Base-by-base conservation (phyloP, 1,140 invertebrate species). In the Drosophila ogumai region DNA sequence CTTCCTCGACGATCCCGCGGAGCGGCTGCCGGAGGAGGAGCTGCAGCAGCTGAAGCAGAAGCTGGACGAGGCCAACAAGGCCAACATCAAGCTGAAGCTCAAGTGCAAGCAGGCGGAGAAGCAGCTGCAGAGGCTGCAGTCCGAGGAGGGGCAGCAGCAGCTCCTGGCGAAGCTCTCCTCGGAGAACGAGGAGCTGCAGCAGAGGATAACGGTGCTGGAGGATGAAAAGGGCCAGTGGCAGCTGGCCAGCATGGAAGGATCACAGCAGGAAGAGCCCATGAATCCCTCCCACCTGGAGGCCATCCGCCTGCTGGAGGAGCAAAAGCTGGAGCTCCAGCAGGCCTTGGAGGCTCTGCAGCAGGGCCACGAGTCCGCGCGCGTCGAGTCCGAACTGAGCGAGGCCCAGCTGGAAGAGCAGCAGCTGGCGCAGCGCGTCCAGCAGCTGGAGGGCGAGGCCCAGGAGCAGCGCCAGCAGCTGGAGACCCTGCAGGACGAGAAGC, bases 141-240 rank as follows among this genome's bases (percentile, higher is more conserved):
- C 95, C 25, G 95, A 95, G 44, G 95, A 96, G 90, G 87, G 94
- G 28, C 95, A 96, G 91, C 94, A 94, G 47, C 95, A 96, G 93
- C 94, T 50, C 2, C 47, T 97, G 71, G 93, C 95, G 1, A 93
- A 93, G 54, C 88, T 96, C 8, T 93, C 93, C 79, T 93, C 93
- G 61, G 94, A 95, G 75, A 94, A 95, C 65, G 93, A 94, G 73
- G 94, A 94, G 79, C 93, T 98, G 75, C 95, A 96, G 76, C 96
- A 97, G 78, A 94, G 95, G 92, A 95, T 98, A 73, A 95, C 96
- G 50, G 95, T 97, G 91, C 93, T 98, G 55, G 97, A 98, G 93
- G 97, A 98, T 92, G 97, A 98, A 93, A 98, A 97, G 94, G 96
- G 96, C 92, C 97, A 97, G 93, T 94, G 97, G 86, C 96, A 97